Percentiles rank a stretch among this genome's conserved stretches.
Evolutionary conservation across 2,797 vertebrate genomes (phyloP).

Genomic region (Paramormyrops hopkinsi): DNA sequence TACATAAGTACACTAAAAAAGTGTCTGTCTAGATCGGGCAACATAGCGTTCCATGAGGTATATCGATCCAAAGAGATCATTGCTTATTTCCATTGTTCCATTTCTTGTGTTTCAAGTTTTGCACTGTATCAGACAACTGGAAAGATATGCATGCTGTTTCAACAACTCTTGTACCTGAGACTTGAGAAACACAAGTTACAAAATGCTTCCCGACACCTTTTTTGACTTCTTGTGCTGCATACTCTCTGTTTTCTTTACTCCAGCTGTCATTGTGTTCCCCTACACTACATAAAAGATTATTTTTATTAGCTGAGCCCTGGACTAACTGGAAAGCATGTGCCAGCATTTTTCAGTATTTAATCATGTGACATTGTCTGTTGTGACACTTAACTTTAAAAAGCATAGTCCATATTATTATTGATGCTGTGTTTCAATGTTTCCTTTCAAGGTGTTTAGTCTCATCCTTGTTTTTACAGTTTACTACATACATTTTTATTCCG

Average conservation of each 20-base stretch:
- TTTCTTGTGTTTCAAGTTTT: background rate
- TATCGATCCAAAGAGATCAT: background rate
- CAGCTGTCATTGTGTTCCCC: background rate
- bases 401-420: background rate
- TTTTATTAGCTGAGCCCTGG: background rate
- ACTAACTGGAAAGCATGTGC: background rate
- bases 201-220: background rate
- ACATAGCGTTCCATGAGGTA: background rate
- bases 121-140: background rate
- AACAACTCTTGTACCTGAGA: background rate
- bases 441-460: background rate
- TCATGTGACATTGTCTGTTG: background rate
- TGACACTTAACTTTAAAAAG: background rate
- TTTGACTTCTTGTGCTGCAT: background rate
- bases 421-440: background rate
- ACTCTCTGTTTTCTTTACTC: background rate
- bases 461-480: background rate
- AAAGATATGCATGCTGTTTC: background rate
- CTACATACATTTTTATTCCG: background rate
- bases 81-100: background rate
- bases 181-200: background rate
- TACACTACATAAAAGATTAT: background rate
- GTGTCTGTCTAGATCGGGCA: background rate
- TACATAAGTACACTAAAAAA: background rate
- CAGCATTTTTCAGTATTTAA: background rate